A percentile compares a stretch with the other conserved stretches of the same genome.
These are phyloP conservation scores for Cantharis flavilabris DNA, from an alignment of 2,888 invertebrate species.

Conservation along the genomic window DNA sequence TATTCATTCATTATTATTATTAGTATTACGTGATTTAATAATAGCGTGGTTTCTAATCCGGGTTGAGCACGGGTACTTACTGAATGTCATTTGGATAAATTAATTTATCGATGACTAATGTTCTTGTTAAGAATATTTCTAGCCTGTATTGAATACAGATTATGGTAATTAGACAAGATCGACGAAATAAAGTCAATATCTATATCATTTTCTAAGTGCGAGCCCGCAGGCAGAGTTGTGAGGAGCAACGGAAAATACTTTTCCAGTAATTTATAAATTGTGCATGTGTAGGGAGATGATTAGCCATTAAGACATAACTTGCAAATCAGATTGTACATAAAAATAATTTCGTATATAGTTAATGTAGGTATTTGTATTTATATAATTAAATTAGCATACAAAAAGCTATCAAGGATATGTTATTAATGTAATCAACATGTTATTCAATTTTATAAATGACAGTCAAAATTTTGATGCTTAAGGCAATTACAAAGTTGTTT, in stretches of 20 bases:
- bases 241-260: not conserved
- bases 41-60: too few species aligned
- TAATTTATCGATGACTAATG: not conserved
- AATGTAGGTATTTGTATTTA: not conserved
- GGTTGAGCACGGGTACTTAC: too few species aligned
- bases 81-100: not conserved
- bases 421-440: conserved; percentile 3
- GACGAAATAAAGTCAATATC: not conserved
- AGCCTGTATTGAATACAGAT: not conserved
- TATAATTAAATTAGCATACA: conserved; percentile 3
- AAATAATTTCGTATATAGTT: not conserved
- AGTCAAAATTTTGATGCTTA: conserved; percentile 5
- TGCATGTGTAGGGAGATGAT: not conserved
- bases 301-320: not conserved
- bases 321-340: not conserved
- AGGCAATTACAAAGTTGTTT: conserved; percentile 8
- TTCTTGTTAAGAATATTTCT: not conserved
- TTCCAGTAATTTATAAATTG: not conserved
- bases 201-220: not conserved
- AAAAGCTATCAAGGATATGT: conserved; percentile 3
- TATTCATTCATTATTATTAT: too few species aligned
- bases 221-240: not conserved
- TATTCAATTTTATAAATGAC: conserved; percentile 3
- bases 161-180: not conserved
- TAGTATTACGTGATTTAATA: too few species aligned